A percentile compares a stretch with the other conserved stretches of the same genome.
Conservation (phyloP, 2,888 invertebrate genomes). For the Aphelenchoides bicaudatus region DNA sequence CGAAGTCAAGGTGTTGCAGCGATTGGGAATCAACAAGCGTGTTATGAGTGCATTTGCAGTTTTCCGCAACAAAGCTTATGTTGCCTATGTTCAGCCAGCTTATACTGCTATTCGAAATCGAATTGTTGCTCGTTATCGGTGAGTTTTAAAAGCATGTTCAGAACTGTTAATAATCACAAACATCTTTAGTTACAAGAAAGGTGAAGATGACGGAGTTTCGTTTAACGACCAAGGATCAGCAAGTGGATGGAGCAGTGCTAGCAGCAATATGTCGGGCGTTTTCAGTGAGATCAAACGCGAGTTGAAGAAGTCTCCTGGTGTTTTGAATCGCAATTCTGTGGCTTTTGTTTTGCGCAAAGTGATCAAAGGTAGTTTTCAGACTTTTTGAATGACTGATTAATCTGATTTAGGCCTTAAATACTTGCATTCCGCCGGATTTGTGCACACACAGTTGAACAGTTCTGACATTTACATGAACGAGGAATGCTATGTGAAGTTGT, state of each 20-base stretch:
- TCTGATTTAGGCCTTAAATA: constrained; percentile 25
- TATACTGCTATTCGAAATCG: constrained; percentile 17
- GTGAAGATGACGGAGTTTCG: no score
- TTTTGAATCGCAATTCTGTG: constrained; percentile 24
- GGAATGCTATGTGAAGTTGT: constrained; percentile 23
- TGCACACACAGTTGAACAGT: constrained; percentile 22
- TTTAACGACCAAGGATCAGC: no score
- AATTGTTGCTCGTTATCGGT: constrained; percentile 20
- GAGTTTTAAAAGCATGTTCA: constrained; percentile 24
- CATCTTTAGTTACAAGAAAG: no score
- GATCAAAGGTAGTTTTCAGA: constrained; percentile 16
- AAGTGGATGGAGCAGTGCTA: no score
- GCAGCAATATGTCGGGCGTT: no score
- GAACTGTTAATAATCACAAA: no score
- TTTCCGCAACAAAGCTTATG: constrained; percentile 30
- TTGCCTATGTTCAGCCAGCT: constrained; percentile 26
- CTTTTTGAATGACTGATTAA: not conserved
- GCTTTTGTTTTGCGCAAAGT: constrained; percentile 22
- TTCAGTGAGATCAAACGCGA: no score
- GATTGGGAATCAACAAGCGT: constrained; percentile 20
- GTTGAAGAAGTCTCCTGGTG: constrained; percentile 12
- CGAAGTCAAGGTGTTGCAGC: constrained; percentile 20
- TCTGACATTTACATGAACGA: constrained; percentile 24
- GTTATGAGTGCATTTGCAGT: constrained; percentile 20
- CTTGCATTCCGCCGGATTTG: constrained; percentile 27